Evolutionary conservation across 92 coral and sea anemone species (phyloP).

Genomic region (Umimayanthus kanabou): DNA sequence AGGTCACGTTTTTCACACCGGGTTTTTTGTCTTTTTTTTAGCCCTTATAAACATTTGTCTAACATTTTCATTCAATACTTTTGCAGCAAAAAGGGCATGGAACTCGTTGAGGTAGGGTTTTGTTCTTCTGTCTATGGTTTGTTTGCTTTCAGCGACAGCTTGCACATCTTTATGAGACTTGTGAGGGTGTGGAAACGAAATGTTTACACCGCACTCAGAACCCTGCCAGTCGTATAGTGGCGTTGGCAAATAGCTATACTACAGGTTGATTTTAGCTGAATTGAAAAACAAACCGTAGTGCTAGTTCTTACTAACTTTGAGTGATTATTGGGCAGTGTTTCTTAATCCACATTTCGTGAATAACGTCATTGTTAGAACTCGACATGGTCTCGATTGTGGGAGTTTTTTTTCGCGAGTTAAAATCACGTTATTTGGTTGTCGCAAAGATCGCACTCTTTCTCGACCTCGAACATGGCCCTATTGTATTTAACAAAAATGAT

Average conservation of each 20-base stretch:
- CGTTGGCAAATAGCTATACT: slow-evolving; percentile 3
- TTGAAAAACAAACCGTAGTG: background rate
- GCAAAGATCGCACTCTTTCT: background rate
- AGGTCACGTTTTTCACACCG: slow-evolving; percentile 17
- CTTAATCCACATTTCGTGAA: background rate
- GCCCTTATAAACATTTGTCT: background rate
- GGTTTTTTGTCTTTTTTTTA: background rate
- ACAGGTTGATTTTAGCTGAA: background rate
- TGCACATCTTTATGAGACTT: background rate
- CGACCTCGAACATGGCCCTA: background rate
- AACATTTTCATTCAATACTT: background rate
- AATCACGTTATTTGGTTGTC: background rate
- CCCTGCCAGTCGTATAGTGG: background rate
- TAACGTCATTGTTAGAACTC: slow-evolving; percentile 31
- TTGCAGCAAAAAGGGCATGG: slow-evolving; percentile 92
- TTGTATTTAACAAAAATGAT: background rate
- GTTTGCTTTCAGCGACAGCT: slow-evolving; percentile 31
- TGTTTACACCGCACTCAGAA: slow-evolving; percentile 21
- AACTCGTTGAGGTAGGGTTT: slow-evolving; percentile 85
- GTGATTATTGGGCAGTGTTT: background rate
- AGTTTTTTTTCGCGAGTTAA: background rate
- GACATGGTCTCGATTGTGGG: background rate
- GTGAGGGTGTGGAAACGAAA: slow-evolving; percentile 25
- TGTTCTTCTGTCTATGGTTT: background rate
- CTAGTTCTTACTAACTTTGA: background rate